Evolutionary conservation across 2,888 invertebrate species (phyloP), one percentile per base, ranked within the genome.

Genomic region (Cerceris ruficornis): DNA sequence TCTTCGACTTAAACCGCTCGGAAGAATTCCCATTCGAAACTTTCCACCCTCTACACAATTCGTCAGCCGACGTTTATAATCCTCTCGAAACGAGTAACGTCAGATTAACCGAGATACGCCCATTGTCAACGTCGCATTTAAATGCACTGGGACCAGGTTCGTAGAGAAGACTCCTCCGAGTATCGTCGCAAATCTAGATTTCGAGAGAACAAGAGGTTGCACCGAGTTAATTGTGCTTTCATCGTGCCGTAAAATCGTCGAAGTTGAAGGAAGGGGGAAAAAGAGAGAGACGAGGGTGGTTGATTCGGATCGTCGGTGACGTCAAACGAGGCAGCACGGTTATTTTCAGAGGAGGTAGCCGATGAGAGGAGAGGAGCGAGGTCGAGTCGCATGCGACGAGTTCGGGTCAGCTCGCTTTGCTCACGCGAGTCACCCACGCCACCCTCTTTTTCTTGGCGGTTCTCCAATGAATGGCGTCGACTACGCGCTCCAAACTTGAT

Each of bases 341-440:
- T 87, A 87, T 87, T 87, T 87, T 83, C 80, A 85, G 87, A 82
- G 74, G 61, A 64, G 75, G 59, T 46, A 69, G 70, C 41, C 43
- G 64, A 17, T 8, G 80, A 64, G 72, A 60, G 69, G 72, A 77
- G 81, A 75, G 76, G 68, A 67, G 83, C 77, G 85, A 83, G 85
- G 85, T 83, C 83, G 85, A 82, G 69, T 75, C 82, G 65, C 71
- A 77, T 69, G 81, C 76, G 85, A 80, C 82, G 84, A 81, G 80
- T 85, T 83, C 85, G 84, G 85, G 83, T 85, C 85, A 83, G 85
- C 82, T 80, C 73, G 83, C 78, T 74, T 72, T 75, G 81, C 80
- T 86, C 87, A 64, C 86, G 80, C 82, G 86, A 84, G 83, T 86
- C 88, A 87, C 88, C 88, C 88, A 88, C 88, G 87, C 88, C 82